phyloP scores from a whole-genome alignment of 2,797 vertebrate species.

The Microchirus variegatus region DNA sequence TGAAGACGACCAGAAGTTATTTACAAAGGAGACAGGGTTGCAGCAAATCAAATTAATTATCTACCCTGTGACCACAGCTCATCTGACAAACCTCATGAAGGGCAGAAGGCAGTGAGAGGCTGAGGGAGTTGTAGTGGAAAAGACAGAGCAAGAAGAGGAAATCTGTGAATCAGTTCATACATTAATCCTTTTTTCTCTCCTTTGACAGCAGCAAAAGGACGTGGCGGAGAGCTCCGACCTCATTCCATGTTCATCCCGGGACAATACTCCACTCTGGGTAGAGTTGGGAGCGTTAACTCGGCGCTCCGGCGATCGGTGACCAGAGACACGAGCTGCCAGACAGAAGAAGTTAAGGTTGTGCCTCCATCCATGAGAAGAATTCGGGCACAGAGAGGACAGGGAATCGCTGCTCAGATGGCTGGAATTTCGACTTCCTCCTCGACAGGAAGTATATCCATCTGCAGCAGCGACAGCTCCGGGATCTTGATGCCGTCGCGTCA shows the following conservation, averaged over 20 bases:
- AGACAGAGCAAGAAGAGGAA: conserved; percentile 1
- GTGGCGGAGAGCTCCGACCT: conserved; percentile 83
- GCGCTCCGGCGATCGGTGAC: conserved; percentile 82
- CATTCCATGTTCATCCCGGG: conserved; percentile 90
- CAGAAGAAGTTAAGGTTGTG: conserved; percentile 91
- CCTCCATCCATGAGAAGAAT: conserved; percentile 96
- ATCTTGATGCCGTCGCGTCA: conserved; percentile 79
- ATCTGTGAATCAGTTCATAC: conserved; percentile 11
- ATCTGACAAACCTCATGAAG: conserved; percentile 52
- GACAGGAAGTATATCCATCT: conserved; percentile 89
- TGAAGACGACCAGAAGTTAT: conserved; percentile 73
- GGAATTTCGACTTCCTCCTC: conserved; percentile 90
- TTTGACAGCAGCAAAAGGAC: conserved; percentile 79
- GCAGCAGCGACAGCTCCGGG: conserved; percentile 80
- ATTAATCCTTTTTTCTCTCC: conserved; percentile 36
- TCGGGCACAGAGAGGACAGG: conserved; percentile 93
- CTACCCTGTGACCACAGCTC: conserved; percentile 58
- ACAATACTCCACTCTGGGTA: conserved; percentile 88
- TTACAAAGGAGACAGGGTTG: conserved; percentile 57
- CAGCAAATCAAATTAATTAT: conserved; percentile 76
- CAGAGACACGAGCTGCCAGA: conserved; percentile 94
- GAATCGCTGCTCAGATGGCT: conserved; percentile 94
- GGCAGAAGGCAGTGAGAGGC: conserved; percentile 27
- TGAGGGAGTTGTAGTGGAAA: conserved; percentile 25
- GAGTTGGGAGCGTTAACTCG: conserved; percentile 82